Evolutionary conservation across 2,113 vertebrate genomes (phyloP), one percentile per base, ranked within the genome.

Genomic region (Diadophis punctatus): DNA sequence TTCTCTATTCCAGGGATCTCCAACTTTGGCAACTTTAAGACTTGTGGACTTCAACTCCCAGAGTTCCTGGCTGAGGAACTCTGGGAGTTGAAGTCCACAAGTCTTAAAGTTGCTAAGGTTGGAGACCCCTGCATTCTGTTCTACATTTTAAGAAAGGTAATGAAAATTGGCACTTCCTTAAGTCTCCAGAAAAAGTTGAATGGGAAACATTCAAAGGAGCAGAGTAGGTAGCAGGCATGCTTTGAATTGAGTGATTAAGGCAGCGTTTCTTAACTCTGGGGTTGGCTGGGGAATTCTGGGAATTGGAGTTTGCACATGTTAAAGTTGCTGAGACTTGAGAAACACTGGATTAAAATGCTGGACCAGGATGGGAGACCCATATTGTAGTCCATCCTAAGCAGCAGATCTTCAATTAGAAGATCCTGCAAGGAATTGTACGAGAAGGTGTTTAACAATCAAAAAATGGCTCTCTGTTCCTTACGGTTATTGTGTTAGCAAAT

Each of bases 401-500:
- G 34, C n/a, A 74, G 30, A 16, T n/a, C 63, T 74, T 74, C 0
- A 2, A 5, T 74, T 18, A 7, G n/a, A 18, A 34, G 63, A 74
- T 18, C 63, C 63, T 74, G 30, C 16, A 14, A 30, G 39, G 46
- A 43, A 51, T 23, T 39, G 16, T 74, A 74, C 7, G 12, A 68
- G 46, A 48, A 51, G 6, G 30, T 25, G 43, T 25, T 63, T 56
- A 39, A 86, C 30, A 86, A 89, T 49, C 3, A 48, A 55, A 30
- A 74, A 34, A 10, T 23, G 23, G 9, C n/a, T 53, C 27, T 68
- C 49, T 8, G 48, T 56, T 30, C 86, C 88, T 93, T 93, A 98
- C 97, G 97, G 96, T 93, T 98, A 98, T 93, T 97, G 97, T 90
- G 97, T 97, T 90, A 97, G 97, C 93, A 97, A 97, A 74, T 98